Evolutionary conservation across 2,888 invertebrate genomes (phyloP), one percentile per base, ranked within the genome.

Genomic region (Busseola fusca): DNA sequence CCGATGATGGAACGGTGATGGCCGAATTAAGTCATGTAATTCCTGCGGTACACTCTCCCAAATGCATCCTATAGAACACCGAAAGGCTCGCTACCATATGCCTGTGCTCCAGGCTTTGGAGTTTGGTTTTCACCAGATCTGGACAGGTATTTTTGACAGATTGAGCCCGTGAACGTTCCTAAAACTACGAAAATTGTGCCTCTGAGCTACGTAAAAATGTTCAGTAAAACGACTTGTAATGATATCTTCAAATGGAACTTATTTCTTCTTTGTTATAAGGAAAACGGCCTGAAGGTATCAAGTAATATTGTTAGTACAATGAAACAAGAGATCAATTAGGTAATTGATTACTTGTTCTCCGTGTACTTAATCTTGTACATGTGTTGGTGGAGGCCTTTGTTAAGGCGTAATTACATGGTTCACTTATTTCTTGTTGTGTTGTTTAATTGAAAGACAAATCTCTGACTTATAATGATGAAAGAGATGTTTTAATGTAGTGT

Each of bases 311-410:
- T 69, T 64, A 56, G n/a, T 62, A 69, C 42, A 54, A 52, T 66
- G 37, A 42, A 63, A 65, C 54, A 59, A 65, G 50, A 69, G 48
- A 63, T 69, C 54, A 76, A 78, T 76, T 66, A 69, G 27, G 18
- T 69, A 78, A 74, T 79, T 76, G 67, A 75, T 75, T 56, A 50
- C 25, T 56, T 21, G 64, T 73, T 64, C 14, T 12, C 16, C 48
- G 10, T 42, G 64, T 64, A 54, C 45, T 40, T 74, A 57, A 72
- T 78, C 57, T 37, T 72, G 50, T 21, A 25, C 27, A 72, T n/a
- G 14, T 52, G 45, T 72, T 37, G 14, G 37, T 52, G 16, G 14
- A 62, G 50, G 27, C 45, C n/a, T 73, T 78, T 59, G 34, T 60
- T 42, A 72, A n/a, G n/a, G 42, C n/a, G 18, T 42, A 54, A 64